phyloP scores from a whole-genome alignment of 2,888 invertebrate species.

The Allacma fusca region DNA sequence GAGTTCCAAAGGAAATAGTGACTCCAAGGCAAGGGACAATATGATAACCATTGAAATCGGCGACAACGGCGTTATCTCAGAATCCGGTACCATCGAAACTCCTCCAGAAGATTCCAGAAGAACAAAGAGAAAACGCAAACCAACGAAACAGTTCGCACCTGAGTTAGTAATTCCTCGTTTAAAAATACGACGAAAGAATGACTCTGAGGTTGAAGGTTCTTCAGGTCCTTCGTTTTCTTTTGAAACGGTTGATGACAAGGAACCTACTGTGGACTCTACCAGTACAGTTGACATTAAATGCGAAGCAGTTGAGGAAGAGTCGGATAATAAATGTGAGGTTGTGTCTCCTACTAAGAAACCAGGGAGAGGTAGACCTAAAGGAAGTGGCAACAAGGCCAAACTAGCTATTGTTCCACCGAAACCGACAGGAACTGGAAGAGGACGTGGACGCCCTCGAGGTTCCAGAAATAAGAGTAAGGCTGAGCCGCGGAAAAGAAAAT shows the following conservation, averaged over 20 bases:
- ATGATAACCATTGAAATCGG: slow-evolving; percentile 41
- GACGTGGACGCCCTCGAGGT: slow-evolving; percentile 56
- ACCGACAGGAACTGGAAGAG: slow-evolving; percentile 50
- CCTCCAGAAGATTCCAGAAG: slow-evolving; percentile 33
- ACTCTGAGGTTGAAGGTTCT: slow-evolving; percentile 28
- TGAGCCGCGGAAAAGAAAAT: slow-evolving; percentile 18
- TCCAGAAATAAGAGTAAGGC: slow-evolving; percentile 54
- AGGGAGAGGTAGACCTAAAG: slow-evolving; percentile 38
- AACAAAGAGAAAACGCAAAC: slow-evolving; percentile 51
- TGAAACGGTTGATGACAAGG: slow-evolving; percentile 40
- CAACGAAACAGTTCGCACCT: slow-evolving; percentile 51
- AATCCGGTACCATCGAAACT: slow-evolving; percentile 19
- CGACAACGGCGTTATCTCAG: slow-evolving; percentile 42
- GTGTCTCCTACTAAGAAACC: slow-evolving; percentile 20
- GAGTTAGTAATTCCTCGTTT: slow-evolving; percentile 46
- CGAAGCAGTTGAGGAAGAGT: slow-evolving; percentile 10
- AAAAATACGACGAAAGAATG: slow-evolving; percentile 44
- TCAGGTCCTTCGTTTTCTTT: slow-evolving; percentile 33
- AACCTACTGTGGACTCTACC: background rate
- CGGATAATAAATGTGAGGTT: slow-evolving; percentile 19
- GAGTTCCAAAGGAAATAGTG: slow-evolving; percentile 72
- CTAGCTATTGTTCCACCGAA: slow-evolving; percentile 18
- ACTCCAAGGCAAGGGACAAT: background rate
- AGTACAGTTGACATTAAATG: slow-evolving; percentile 2
- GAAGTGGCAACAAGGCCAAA: slow-evolving; percentile 32